Base-by-base conservation (phyloP, 2,797 vertebrate species). In the Alauda arvensis region DNA sequence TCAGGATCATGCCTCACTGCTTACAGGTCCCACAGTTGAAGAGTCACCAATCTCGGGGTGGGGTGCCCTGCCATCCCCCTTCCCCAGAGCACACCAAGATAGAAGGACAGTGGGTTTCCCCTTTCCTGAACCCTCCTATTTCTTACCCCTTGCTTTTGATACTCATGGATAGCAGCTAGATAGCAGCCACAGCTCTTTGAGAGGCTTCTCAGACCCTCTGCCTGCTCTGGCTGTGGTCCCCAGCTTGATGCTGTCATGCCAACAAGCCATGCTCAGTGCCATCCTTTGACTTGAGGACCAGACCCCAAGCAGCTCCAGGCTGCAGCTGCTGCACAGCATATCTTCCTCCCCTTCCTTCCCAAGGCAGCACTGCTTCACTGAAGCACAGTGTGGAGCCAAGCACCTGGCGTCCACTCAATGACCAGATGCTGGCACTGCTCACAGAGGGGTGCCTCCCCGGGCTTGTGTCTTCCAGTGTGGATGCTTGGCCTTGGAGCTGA, bases 341-440 rank as follows among this genome's bases (percentile, higher is more conserved):
- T 75, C 37, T 28, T 68, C 63, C 18, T 83, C 49, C 34, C 21
- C 14, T 13, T 63, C 59, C 52, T 56, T 55, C 1, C 4, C 3
- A 5, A 33, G 31, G 21, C 56, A 12, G 24, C 0, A 0, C 46
- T 60, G 18, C 34, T 59, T 1, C 60, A 79, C 24, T 0, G 16
- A 63, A 68, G 83, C 10, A 53, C 26, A 0, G 2, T 18, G 4
- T 23, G 56, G 33, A 18, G 81, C 71, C 7, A 31, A 60, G 75
- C 29, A 7, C 6, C 9, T 2, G 4, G n/a, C 13, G 20, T 77
- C 68, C 37, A 20, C 23, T 91, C 56, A 67, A n/a, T 4, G 15
- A 60, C 84, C 87, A 97, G 85, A 87, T 52, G 87, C 43, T 97
- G 52, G 71, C 98, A 98, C 55, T 79, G 94, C 63, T 89, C 95